Base-by-base conservation (phyloP, 92 coral and sea anemone species). In the Paramuricea clavata region DNA sequence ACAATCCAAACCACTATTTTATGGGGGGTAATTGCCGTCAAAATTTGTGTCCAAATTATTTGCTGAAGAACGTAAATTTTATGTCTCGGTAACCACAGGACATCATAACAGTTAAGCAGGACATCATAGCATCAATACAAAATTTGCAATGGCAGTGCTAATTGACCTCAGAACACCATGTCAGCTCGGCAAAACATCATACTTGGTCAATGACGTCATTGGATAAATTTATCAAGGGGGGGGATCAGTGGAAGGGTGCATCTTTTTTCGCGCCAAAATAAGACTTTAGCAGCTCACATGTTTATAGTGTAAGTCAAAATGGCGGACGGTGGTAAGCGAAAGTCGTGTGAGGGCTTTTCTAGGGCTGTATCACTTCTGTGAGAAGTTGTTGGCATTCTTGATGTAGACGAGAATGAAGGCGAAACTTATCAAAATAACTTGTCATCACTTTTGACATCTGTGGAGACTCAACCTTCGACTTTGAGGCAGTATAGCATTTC, bases 361-460 rank as follows among this genome's bases (percentile, higher is more conserved):
- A 81, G 85, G 35, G 76, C 85, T 30, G 76, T 81, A 64, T 81
- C 76, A 30, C 71, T 81, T 56, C 61, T 61, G 17, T 59, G 52
- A 81, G 76, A 81, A 81, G 85, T 74, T 26, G 56, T 74, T 52
- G 60, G 60, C 22, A 52, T 52, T 52, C 23, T 52, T 16, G 60
- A 52, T 16, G 60, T 3, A 52, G 22, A 22, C 3, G 60, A 52
- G 60, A 3, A 21, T 52, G 60, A 52, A 52, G 60, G 60, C 22
- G 60, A 52, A 52, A 52, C 60, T 52, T 13, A 19, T 52, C 60
- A 52, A 52, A 13, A 52, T 21, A 52, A 52, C 23, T 10, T 52
- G 21, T 52, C 60, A 52, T 52, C 60, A 4, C 23, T 52, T 52
- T 52, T 21, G 0, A 52, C 21, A 21, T 52, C 60, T n/a, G n/a